Evolutionary conservation across 2,888 invertebrate genomes (phyloP).

Genomic region (Calameuta filiformis): DNA sequence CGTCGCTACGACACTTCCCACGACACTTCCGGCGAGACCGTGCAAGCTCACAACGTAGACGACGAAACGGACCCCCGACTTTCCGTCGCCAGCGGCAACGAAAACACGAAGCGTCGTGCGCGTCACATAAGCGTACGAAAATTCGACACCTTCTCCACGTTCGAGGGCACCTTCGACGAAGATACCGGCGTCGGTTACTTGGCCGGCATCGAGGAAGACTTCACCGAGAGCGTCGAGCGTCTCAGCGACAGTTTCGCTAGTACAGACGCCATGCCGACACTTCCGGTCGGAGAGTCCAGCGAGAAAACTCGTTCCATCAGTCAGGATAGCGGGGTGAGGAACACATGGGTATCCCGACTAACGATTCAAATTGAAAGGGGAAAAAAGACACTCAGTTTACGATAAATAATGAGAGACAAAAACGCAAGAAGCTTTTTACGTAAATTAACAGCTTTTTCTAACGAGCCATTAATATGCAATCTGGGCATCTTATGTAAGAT

Average conservation of each 20-base stretch:
- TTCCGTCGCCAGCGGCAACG: neutral
- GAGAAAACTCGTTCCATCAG: slow-evolving; percentile 44
- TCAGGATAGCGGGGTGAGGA: slow-evolving; percentile 54
- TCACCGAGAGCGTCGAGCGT: slow-evolving; percentile 39
- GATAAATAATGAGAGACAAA: neutral
- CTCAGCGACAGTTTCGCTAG: slow-evolving; percentile 19
- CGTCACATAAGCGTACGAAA: slow-evolving; percentile 54
- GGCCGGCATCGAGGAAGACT: slow-evolving; percentile 51
- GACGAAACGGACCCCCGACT: slow-evolving; percentile 28
- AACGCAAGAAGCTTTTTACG: neutral
- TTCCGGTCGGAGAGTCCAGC: slow-evolving; percentile 31
- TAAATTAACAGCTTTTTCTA: neutral
- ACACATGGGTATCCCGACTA: neutral
- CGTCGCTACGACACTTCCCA: slow-evolving; percentile 47
- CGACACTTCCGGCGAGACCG: slow-evolving; percentile 48
- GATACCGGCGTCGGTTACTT: slow-evolving; percentile 52
- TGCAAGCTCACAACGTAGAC: slow-evolving; percentile 41
- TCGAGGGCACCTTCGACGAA: slow-evolving; percentile 59
- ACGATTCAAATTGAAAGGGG: neutral
- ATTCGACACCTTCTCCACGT: slow-evolving; percentile 59
- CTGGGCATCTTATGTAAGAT: neutral
- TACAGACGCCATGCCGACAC: slow-evolving; percentile 5
- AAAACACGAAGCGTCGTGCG: slow-evolving; percentile 10
- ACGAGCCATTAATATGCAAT: neutral
- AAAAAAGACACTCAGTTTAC: neutral